Percentiles rank a stretch among this genome's conserved stretches.
Evolutionary conservation across 2,113 vertebrate genomes (phyloP).

Genomic region (Lophotis ruficrista): DNA sequence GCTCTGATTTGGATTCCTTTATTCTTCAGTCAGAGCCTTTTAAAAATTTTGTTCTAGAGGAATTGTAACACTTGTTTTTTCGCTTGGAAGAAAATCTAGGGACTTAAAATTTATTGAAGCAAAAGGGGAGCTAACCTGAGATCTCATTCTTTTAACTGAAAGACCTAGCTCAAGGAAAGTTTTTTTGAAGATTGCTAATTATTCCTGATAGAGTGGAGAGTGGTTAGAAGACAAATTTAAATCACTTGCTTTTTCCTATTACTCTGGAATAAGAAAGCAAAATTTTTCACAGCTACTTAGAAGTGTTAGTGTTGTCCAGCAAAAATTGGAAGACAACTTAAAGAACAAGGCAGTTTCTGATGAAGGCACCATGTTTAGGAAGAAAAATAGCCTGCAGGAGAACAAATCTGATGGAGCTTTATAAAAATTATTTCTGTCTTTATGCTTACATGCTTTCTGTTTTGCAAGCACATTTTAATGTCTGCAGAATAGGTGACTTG

Average conservation of each 20-base stretch:
- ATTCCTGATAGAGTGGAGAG: not conserved
- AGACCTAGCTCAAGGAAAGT: not conserved
- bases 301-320: not conserved
- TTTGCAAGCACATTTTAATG: not conserved
- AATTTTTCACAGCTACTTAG: not conserved
- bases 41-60: not conserved
- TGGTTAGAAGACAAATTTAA: not conserved
- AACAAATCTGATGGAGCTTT: not conserved
- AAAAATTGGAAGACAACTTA: not conserved
- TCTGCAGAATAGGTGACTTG: not conserved
- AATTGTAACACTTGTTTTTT: not conserved
- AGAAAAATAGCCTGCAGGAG: not conserved
- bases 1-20: conserved; percentile 34
- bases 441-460: not conserved
- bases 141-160: not conserved
- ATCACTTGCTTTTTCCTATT: not conserved
- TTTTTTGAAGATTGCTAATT: not conserved
- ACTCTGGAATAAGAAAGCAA: not conserved
- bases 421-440: not conserved
- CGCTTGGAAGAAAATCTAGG: not conserved
- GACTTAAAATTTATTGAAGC: not conserved
- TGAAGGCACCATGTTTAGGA: not conserved
- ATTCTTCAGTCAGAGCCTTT: conserved; percentile 10
- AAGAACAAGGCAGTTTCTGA: not conserved
- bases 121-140: not conserved